Base-by-base conservation (phyloP, 2,113 vertebrate species). In the Halichoeres trimaculatus region DNA sequence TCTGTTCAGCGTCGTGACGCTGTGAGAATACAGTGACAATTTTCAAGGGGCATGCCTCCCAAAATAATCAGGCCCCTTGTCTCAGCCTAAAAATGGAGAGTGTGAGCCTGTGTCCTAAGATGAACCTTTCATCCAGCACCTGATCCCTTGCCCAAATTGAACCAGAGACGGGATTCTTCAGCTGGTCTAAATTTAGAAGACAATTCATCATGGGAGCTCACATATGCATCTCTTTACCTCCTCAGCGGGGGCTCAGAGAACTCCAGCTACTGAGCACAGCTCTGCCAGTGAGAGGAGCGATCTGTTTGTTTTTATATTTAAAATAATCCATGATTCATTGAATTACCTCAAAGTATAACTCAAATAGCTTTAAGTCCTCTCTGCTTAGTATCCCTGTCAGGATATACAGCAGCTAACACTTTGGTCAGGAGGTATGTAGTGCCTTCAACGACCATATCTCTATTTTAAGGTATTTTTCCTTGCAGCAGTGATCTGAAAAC, bases 151-250 rank as follows among this genome's bases (percentile, higher is more conserved):
- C 73, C 71, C 76, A 81, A 80, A 85, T 70, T 82, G 64, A 78
- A 69, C 60, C 74, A 82, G 79, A 81, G 85, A 88, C 77, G 63
- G 63, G 71, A 91, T 85, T 89, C 62, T 88, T 84, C 53, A 50
- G 74, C 54, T 69, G 30, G 51, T 81, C 87, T 91, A 90, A 83
- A 87, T 88, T 76, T 89, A 85, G 82, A 80, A 12, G 36, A 69
- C 65, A 69, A 86, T 91, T 86, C 64, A 83, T 86, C 75, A 76
- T 26, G 66, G 62, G 65, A 66, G 73, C 74, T 80, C 66, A 75
- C 53, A 48, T 23, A 22, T 81, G 69, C 57, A 56, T 65, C 43
- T 59, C 59, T 66, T 76, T 68, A 77, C 40, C 54, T 74, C 67
- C 62, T 66, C 50, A 35, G 43, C 56, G 16, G 47, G 41, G 60